Base-by-base conservation (phyloP, 2,888 invertebrate genomes). In the Ditula angustiorana region DNA sequence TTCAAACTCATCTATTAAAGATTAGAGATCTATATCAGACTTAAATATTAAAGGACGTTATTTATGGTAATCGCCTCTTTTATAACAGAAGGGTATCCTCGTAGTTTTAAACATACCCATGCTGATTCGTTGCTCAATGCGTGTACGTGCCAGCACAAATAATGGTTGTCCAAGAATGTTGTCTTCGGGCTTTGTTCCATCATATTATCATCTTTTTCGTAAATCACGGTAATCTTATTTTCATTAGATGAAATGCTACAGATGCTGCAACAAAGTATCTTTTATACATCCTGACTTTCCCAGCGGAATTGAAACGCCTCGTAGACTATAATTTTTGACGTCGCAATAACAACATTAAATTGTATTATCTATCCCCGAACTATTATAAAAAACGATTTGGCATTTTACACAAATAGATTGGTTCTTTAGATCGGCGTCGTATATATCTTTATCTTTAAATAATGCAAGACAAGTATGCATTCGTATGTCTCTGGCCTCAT, bases 161-260 rank as follows among this genome's bases (percentile, higher is more conserved):
- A 41, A 41, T 37, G 13, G 41, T 41, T 41, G 71, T 71, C 74
- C 70, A 66, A 75, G 69, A 74, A 77, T 74, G 70, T 74, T 67
- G 74, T 74, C 70, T 67, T 73, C 73, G 70, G 67, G 69, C 71
- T 73, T 69, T 65, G 58, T 71, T 72, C 65, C 41, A 19, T 41
- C 19, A 8, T 19, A 10, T 7, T 10, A 41, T 77, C 19, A 8
- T 19, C 1, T 7, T 10, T 19, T 77, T 72, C 73, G 72, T 79
- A 78, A 80, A 81, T 83, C 79, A 81, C 82, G 74, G 80, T 79
- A 76, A 81, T 83, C 79, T 80, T 71, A 80, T 79, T 83, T 84
- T 81, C 71, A 80, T 81, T 70, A 62, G 67, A 74, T 66, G 71
- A 75, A 78, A 78, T 71, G 72, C 71, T 70, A 67, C 74, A 72